Conservation (phyloP, 2,797 vertebrate species). For the Cichlasoma orientale region DNA sequence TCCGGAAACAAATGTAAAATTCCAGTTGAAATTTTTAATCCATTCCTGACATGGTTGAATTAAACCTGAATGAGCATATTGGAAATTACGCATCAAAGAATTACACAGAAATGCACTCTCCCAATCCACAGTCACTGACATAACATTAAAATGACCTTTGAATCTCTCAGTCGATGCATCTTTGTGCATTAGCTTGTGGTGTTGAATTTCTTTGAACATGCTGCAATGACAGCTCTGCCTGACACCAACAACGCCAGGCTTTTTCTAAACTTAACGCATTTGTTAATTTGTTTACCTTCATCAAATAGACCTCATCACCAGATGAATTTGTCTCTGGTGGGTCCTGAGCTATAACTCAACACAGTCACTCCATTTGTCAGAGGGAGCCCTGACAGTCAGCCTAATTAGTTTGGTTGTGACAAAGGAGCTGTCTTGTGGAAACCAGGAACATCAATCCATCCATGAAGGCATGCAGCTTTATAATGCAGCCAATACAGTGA, state of each 20-base stretch:
- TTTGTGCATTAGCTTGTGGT: neutral
- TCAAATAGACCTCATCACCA: conserved; percentile 64
- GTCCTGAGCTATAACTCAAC: conserved; percentile 57
- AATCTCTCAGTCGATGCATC: neutral
- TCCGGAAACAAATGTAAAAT: neutral
- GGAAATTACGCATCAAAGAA: neutral
- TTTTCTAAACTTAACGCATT: conserved; percentile 42
- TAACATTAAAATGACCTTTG: conserved; percentile 1
- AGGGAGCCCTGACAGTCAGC: conserved; percentile 57
- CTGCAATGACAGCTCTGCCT: conserved; percentile 37
- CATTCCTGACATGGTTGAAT: neutral
- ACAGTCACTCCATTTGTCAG: conserved; percentile 62
- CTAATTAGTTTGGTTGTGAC: conserved; percentile 75
- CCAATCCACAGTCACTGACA: neutral
- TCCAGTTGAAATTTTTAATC: neutral
- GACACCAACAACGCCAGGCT: conserved; percentile 33
- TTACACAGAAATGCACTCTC: conserved; percentile 21
- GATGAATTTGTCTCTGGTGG: conserved; percentile 55
- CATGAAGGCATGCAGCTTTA: conserved; percentile 44
- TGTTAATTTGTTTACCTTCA: conserved; percentile 72
- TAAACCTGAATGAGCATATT: conserved; percentile 5
- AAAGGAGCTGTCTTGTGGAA: conserved; percentile 65
- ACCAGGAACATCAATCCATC: conserved; percentile 59
- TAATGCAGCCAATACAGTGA: conserved; percentile 36
- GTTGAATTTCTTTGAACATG: conserved; percentile 31